Base-by-base conservation (phyloP, 2,888 invertebrate species). In the Amiota communis region DNA sequence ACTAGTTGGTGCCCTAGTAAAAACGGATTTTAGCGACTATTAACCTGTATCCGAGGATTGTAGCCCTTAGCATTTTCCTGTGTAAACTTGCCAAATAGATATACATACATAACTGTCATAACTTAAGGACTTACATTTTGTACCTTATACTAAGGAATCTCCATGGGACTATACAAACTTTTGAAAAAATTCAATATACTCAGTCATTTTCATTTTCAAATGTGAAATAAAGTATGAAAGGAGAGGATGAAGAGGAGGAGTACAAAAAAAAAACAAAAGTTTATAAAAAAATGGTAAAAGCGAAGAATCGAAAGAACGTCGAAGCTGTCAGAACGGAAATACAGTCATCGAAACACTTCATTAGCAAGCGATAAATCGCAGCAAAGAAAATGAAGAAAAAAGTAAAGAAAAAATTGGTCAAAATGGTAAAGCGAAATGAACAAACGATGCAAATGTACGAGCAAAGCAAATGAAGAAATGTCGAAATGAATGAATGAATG, bases 291-390 rank as follows among this genome's bases (percentile, higher is more conserved):
- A 53, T 76, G 78, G 76, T 75, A 77, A 63, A 51, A 51, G 49
- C 72, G 64, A 36, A 71, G 70, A 56, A 73, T 70, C 6, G 46
- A 46, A 47, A 11, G 36, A 57, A 56, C n/a, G 36, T 12, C 46
- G 51, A 59, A 70, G 57, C 63, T 56, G 20, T 70, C 70, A 74
- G 71, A 17, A 20, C 13, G 49, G 67, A 53, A 59, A 51, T 59
- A 61, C 71, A 75, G 51, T 23, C 11, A 73, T 80, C 78, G 80
- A 79, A 83, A 78, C 82, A 83, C 84, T 83, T 83, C 83, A 83
- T 83, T 83, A 83, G 84, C 84, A 80, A 84, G 78, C 79, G 78
- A 73, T 77, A 74, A 75, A 59, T 59, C 59, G 59, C 36, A 36
- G 36, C 36, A 36, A 36, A 59, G 53, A 59, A 59, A 20, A 20